Evolutionary conservation across 2,797 vertebrate species (phyloP), one percentile per base, ranked within the genome.

Genomic region (Hozukius guyotensis): DNA sequence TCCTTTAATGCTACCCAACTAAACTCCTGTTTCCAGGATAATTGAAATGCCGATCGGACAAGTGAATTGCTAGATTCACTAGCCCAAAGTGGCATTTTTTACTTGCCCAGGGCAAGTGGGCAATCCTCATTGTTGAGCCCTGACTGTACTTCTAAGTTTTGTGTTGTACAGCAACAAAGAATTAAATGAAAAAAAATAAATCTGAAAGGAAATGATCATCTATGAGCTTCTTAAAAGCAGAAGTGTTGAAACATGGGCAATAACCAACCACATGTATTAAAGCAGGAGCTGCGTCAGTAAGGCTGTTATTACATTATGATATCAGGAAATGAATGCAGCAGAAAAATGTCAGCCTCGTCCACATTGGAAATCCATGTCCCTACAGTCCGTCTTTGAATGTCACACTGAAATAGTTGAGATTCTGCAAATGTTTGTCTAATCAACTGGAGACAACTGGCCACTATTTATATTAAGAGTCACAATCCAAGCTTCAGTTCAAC

Each of bases 381-480:
- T 16, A 3, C 66, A 53, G 49, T 24, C 31, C 55, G 14, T 52
- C 62, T 32, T 73, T 62, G 59, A 82, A 84, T 49, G 81, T 73
- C 71, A 34, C 78, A 53, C 68, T 63, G 60, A 78, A 89, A 92
- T 89, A 83, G 61, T 53, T 79, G 80, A 84, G 75, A 92, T 92
- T 87, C 78, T 92, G 78, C 75, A 81, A 88, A 88, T 90, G 78
- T 81, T 82, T 83, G 60, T 68, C 83, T 81, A 87, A 92, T 88
- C 82, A 82, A 52, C 76, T 22, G 61, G 52, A 88, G 80, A 86
- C 78, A 88, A 87, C 72, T 71, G 75, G 74, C 38, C 24, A 82
- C 75, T 83, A 83, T 84, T 82, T 82, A 75, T 71, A 65, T 42
- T 38, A 75, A 66, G 24, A 77, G 73, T 13, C 60, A 18, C 59